Evolutionary conservation across 2,113 vertebrate species (phyloP), one percentile per base, ranked within the genome.

Genomic region (Xenus cinereus): DNA sequence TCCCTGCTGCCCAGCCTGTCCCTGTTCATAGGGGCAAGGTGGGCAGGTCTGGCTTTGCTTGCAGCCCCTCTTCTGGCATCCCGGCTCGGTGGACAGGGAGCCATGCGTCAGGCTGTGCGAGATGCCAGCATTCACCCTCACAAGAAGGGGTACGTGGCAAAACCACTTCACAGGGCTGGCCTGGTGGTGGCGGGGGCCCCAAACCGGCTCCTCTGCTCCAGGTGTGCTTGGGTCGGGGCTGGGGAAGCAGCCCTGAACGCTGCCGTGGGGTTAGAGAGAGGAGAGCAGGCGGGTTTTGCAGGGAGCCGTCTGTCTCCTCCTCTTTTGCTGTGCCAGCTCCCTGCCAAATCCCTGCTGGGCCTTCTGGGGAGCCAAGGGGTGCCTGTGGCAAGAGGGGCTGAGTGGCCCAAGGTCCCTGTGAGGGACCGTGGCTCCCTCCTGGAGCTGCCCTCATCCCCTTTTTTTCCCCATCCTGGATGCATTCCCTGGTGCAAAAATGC

Each of bases 161-260:
- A 96, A 93, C 67, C 75, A 76, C 71, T 87, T 88, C 54, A 35
- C 57, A 77, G 78, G 62, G n/a, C 54, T 3, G 6, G 79, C 45
- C 59, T 0, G 0, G 75, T 1, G 3, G 10, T 21, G 51, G 13
- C 2, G 57, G 43, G 19, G 18, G 7, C 14, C 50, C 77, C 54
- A 89, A 71, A 90, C 77, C 4, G 9, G 95, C 94, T 97, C 76
- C 76, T 94, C 74, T 0, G 3, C 91, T 91, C 53, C 8, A 1
- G 4, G 75, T 33, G 1, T 3, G 8, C 89, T 90, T 71, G 3
- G 35, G 81, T 95, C 62, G 16, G 75, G 84, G 54, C 41, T 84
- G 89, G 71, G 74, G 75, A 87, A 85, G 67, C 75, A 2, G 0
- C 80, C 77, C 79, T 35, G 30, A 66, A 7, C 3, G 7, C 87